Base-by-base conservation (phyloP, 2,888 invertebrate species). In the Macropis europaea region DNA sequence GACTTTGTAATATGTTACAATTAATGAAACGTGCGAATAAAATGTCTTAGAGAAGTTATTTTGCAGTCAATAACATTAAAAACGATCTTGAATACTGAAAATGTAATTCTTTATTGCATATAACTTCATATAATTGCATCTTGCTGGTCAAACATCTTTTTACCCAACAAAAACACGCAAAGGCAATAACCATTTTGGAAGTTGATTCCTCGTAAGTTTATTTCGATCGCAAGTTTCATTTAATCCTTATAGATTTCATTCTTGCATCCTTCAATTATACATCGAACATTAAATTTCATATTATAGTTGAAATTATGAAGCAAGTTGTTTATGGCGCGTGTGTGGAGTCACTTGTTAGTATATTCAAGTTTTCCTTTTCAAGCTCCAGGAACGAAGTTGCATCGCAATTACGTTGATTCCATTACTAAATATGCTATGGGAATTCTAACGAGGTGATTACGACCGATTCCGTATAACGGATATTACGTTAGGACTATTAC, bases 401-500 rank as follows among this genome's bases (percentile, higher is more conserved):
- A 9, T 15, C n/a, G 26, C 17, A 56, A 19, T 50, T 57, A 36
- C 43, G 15, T 26, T 36, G 13, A 38, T 32, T 57, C 22, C 6
- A 15, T 64, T 57, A 47, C 30, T 30, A 36, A 24, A 15, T 28
- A 9, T 36, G 9, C 36, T 11, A 4, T 22, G 40, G 15, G 38
- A 45, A 45, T 69, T 9, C 7, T 24, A 24, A 47, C 30, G 11
- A 50, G 11, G 30, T 9, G 32, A 53, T 26, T 34, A 42, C 17
- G 15, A 13, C 28, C 7, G 38, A 13, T 54, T 17, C 40, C 22
- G 38, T n/a, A 22, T 36, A 36, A 28, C 17, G 19, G 17, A 40
- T 11, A 22, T 60, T 61, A 48, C n/a, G 26, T 30, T 4, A 9
- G 19, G 5, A 34, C 50, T 36, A 61, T 53, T 53, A 30, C 48